Base-by-base conservation (phyloP, 1,140 invertebrate genomes). In the Zeugodacus cucurbitae region DNA sequence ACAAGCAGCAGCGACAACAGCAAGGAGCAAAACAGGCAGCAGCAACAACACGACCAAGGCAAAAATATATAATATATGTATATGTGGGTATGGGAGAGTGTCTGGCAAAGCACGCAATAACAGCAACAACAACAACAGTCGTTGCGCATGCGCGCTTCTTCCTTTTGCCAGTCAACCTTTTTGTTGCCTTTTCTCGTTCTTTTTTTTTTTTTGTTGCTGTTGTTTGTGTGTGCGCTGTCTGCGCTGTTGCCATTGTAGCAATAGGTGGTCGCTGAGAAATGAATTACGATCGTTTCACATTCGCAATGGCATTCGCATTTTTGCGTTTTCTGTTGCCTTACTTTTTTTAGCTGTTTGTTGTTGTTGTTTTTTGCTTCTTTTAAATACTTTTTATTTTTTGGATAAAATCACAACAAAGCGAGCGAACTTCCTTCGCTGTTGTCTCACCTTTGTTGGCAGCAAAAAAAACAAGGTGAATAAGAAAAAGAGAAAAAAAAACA, bases 251-350 rank as follows among this genome's bases (percentile, higher is more conserved):
- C 41, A 48, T 82, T 44, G 41, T 26, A 82, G 74, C 74, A 82
- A 82, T 82, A 82, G 74, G 74, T 82, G 74, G 74, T 82, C 74
- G 74, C 74, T 82, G 41, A 82, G 74, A 82, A 82, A 82, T 82
- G 74, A 82, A 82, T 82, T 82, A 82, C 74, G 74, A 82, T 48
- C 74, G 41, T 82, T 82, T 82, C 74, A 34, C 74, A 82, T 82
- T 82, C 74, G 74, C 44, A 82, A 82, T 82, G 41, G 74, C 74
- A 82, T 82, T 44, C 74, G 41, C 41, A 82, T 82, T 82, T 82
- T 82, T 82, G 34, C 34, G 37, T 74, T 74, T 37, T 74, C 48
- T 54, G 48, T 54, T 64, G 62, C 32, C 14, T 74, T 37, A 0
- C 37, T 44, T 32, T 37, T 70, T 70, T 70, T 64, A 29, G 29